Evolutionary conservation across 2,797 vertebrate genomes (phyloP), one percentile per base, ranked within the genome.

Genomic region (Falco naumanni): DNA sequence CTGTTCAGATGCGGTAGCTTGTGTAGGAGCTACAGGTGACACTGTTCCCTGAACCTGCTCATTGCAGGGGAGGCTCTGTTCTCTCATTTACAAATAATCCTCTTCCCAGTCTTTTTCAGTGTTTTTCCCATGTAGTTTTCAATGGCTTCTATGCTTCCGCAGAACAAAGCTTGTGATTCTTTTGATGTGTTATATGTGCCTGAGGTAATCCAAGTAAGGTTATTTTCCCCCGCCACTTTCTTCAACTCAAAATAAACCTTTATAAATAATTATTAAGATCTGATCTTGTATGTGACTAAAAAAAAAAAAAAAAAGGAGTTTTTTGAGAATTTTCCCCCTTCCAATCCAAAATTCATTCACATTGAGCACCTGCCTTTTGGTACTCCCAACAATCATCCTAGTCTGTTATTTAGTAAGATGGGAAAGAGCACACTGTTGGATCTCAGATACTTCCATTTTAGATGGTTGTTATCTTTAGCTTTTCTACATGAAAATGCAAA

Each of bases 221-320:
- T 80, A 26, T 85, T 68, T 60, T 8, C 16, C 6, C 4, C 0
- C 8, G 11, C 5, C 3, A 0, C 19, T 19, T 39, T 47, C 43
- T 66, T 80, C 37, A 51, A 53, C 28, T 57, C 25, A n/a, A 61
- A 83, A 74, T 41, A 83, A 87, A 75, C 29, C 22, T 61, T 54
- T 34, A 34, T 13, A 37, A 66, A 57, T 25, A 63, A 78, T 47
- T 54, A 21, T 60, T 29, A 68, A 12, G 7, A 86, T 19, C 20
- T 79, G 66, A 37, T 60, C 34, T 33, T 48, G 10, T 18, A 34
- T 41, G 10, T 39, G 13, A 65, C 17, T 34, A 5, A 33, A 80
- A 41, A 50, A 37, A n/a, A 50, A 37, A n/a, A 45, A 16, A 19
- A 6, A 43, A 43, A 43, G 43, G 43, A 5, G 3, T 5, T 4